Conservation (phyloP, 2,888 invertebrate genomes). For the Philereme vetulata region DNA sequence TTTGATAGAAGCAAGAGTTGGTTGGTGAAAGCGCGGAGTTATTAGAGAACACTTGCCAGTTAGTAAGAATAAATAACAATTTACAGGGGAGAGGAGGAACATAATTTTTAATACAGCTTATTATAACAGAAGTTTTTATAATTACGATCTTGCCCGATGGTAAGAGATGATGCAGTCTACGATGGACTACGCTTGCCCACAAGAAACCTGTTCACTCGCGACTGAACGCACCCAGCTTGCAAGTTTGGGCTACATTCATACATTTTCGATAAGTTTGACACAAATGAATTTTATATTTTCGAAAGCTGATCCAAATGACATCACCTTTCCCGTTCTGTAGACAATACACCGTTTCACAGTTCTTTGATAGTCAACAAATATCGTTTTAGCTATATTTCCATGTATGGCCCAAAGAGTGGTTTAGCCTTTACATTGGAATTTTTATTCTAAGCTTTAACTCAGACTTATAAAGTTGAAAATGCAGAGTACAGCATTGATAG, state of each 20-base stretch:
- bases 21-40: no score
- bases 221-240: no score
- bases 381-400: slow-evolving; percentile 16
- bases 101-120: no score
- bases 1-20: no score
- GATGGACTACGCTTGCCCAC: no score
- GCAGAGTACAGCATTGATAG: slow-evolving; percentile 7
- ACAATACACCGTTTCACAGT: slow-evolving; percentile 13
- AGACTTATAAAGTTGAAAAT: slow-evolving; percentile 12
- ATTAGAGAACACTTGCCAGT: no score
- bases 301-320: slow-evolving; percentile 20
- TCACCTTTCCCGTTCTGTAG: slow-evolving; percentile 15
- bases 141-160: no score
- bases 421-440: background rate
- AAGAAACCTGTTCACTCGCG: no score
- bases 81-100: no score
- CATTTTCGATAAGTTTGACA: background rate
- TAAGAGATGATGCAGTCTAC: no score
- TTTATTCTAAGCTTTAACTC: slow-evolving; percentile 11
- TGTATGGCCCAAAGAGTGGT: slow-evolving; percentile 13
- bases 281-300: background rate
- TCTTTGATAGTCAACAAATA: slow-evolving; percentile 26
- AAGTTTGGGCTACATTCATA: background rate
- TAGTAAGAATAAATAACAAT: no score
- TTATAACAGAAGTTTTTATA: no score